Evolutionary conservation across 2,888 invertebrate species (phyloP), one percentile per base, ranked within the genome.

Genomic region (Fragum sueziense): DNA sequence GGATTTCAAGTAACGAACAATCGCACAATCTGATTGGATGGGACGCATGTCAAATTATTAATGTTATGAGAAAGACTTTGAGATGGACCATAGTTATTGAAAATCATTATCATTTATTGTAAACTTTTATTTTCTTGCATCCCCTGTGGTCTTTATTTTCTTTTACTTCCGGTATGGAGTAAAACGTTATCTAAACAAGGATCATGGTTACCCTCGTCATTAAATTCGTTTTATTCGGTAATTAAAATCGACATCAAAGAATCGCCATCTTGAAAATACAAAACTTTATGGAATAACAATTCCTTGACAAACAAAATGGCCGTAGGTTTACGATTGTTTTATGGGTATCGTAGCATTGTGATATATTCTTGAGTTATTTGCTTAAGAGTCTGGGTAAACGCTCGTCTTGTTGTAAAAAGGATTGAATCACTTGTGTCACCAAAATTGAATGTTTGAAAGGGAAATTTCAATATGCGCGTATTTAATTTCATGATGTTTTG

Each of bases 161-260:
- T n/a, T n/a, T n/a, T n/a, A n/a, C n/a, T n/a, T n/a, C n/a, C n/a
- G 47, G 47, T 14, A 47, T 9, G 47, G 47, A 47, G 57, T 57
- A 27, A 14, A n/a, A 57, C 27, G 22, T 22, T 57, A 27, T 57
- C 57, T 61, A n/a, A 31, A 61, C 27, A 61, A 61, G 61, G 61
- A 61, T 31, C 33, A 61, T 20, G n/a, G 61, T 61, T 61, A 41
- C 37, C 37, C 20, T n/a, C 25, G 41, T 25, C 65, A 41, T 77
- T 70, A 80, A 74, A 74, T 25, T 29, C 27, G n/a, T 54, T 80
- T 80, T 77, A 80, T 67, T 61, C 27, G 41, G 74, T 29, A 73
- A 71, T 80, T 74, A 80, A 80, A 47, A 29, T n/a, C 14, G 31
- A 80, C 70, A 59, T 80, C 80, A 80, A 80, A 80, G 80, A 33